Conservation (phyloP, 1,140 invertebrate species). For the Ruditapes philippinarum region DNA sequence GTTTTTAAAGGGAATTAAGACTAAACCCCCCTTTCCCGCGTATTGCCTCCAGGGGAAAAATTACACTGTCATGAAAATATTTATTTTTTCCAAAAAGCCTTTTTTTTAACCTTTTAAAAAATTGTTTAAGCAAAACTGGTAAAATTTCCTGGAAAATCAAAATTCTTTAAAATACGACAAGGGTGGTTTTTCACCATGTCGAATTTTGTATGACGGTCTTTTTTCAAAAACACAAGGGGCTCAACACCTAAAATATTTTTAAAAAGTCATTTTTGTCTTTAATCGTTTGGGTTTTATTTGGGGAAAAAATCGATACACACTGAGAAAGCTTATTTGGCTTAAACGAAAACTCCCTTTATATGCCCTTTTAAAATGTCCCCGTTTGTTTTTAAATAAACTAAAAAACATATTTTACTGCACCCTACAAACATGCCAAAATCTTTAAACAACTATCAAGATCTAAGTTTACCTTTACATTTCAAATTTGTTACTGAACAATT, state of each 20-base stretch:
- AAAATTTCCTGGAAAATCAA: background rate
- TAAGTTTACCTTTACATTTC: too few relatives aligned
- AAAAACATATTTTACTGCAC: conserved; percentile 1
- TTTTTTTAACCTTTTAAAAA: conserved; percentile 27
- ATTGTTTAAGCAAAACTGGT: background rate
- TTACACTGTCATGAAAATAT: conserved; percentile 33
- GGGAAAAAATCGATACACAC: background rate
- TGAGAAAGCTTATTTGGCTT: background rate
- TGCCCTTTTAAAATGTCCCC: background rate
- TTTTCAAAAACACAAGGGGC: background rate
- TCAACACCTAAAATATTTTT: background rate
- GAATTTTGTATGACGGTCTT: background rate
- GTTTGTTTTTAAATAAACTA: background rate
- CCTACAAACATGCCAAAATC: conserved; percentile 3
- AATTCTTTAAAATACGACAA: background rate
- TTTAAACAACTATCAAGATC: background rate
- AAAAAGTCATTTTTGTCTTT: background rate
- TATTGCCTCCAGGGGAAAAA: conserved; percentile 32
- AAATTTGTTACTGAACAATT: too few relatives aligned
- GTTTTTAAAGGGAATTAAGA: conserved; percentile 15
- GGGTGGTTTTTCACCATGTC: background rate
- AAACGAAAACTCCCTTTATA: conserved; percentile 17
- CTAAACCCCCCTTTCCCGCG: conserved; percentile 31
- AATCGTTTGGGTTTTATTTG: background rate
- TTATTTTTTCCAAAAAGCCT: conserved; percentile 7